These are phyloP conservation scores for Cactoblastis cactorum DNA, from an alignment of 2,888 invertebrate species.

Conservation along the genomic window DNA sequence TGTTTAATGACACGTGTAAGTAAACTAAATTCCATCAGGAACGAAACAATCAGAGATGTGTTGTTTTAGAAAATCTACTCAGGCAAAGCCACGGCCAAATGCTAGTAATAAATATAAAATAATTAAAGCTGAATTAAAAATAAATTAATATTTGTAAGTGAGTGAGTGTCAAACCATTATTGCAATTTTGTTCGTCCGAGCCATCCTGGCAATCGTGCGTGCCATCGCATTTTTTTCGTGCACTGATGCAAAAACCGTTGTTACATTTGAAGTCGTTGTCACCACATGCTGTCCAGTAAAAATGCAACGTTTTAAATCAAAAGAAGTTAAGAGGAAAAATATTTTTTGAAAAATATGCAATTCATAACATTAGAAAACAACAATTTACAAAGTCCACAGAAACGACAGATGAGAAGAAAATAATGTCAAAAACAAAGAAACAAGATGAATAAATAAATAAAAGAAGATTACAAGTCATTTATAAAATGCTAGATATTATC, in stretches of 20 bases:
- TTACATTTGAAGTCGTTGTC: slow-evolving; percentile 80
- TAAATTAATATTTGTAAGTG: slow-evolving; percentile 32
- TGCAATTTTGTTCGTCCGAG: slow-evolving; percentile 79
- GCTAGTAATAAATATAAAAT: too few relatives aligned
- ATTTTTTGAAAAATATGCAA: background rate
- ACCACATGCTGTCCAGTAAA: slow-evolving; percentile 79
- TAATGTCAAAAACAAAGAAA: background rate
- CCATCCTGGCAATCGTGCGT: slow-evolving; percentile 78
- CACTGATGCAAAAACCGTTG: slow-evolving; percentile 81
- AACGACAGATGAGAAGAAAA: background rate
- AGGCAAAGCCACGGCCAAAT: too few relatives aligned
- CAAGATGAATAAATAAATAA: background rate
- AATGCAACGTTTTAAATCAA: slow-evolving; percentile 25
- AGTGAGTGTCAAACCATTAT: slow-evolving; percentile 65
- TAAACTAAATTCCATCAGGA: too few relatives aligned
- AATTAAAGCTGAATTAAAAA: slow-evolving; percentile 10
- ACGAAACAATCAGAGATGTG: too few relatives aligned
- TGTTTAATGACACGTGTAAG: too few relatives aligned
- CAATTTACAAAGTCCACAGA: too few relatives aligned
- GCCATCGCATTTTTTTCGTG: slow-evolving; percentile 75
- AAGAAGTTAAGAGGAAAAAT: background rate
- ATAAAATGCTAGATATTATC: too few relatives aligned
- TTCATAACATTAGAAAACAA: background rate
- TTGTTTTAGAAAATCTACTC: too few relatives aligned
- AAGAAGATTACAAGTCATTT: too few relatives aligned